These are phyloP conservation scores for Timema podura DNA, from an alignment of 2,888 invertebrate species.

Conservation along the genomic window DNA sequence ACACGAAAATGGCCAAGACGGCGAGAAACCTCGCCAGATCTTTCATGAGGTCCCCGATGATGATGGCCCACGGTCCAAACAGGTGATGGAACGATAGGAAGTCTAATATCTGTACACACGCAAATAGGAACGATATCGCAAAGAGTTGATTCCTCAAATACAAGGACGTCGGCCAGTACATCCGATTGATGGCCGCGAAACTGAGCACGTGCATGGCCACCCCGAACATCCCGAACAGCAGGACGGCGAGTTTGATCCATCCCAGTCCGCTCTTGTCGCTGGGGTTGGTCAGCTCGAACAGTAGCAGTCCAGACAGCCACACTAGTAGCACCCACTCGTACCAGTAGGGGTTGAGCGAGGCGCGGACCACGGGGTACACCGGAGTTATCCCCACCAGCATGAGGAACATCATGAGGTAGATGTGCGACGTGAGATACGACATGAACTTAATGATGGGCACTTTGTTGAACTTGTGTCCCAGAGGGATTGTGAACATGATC, in stretches of 20 bases:
- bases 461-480: slow-evolving; percentile 94
- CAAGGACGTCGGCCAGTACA: slow-evolving; percentile 80
- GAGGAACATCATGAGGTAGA: slow-evolving; percentile 92
- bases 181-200: slow-evolving; percentile 57
- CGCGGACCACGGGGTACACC: slow-evolving; percentile 74
- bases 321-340: slow-evolving; percentile 94
- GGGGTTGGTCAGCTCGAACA: slow-evolving; percentile 96
- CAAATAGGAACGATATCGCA: slow-evolving; percentile 89
- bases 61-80: slow-evolving; percentile 99
- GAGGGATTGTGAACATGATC: slow-evolving; percentile 90
- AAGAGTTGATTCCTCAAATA: slow-evolving; percentile 97
- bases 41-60: slow-evolving; percentile 92
- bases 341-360: slow-evolving; percentile 79
- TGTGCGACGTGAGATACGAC: slow-evolving; percentile 97
- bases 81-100: slow-evolving; percentile 98
- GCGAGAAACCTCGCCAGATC: slow-evolving; percentile 95
- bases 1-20: slow-evolving; percentile 95
- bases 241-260: slow-evolving; percentile 84
- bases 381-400: slow-evolving; percentile 87
- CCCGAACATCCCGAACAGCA: slow-evolving; percentile 84
- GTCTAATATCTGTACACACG: slow-evolving; percentile 96
- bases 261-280: slow-evolving; percentile 96
- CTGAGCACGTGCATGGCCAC: slow-evolving; percentile 85
- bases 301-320: slow-evolving; percentile 89
- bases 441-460: slow-evolving; percentile 99